Percentiles rank a stretch among this genome's conserved stretches.
phyloP scores from a whole-genome alignment of 2,797 vertebrate genomes.

The Kryptolebias ocellatus region DNA sequence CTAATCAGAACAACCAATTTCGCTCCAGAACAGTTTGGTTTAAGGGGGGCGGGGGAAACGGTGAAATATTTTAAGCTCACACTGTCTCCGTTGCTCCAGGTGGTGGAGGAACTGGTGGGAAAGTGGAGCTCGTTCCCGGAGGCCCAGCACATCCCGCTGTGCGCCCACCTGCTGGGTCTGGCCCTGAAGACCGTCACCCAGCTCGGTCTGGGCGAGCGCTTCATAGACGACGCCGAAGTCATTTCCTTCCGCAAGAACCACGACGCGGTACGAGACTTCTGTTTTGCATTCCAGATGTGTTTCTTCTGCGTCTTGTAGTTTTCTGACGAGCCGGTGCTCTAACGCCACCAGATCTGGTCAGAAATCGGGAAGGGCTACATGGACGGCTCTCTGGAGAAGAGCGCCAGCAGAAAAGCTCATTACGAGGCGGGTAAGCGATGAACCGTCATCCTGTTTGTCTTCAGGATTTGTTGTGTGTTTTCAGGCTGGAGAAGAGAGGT shows the following conservation, averaged over 20 bases:
- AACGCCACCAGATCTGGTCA: constrained; percentile 89
- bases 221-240: constrained; percentile 87
- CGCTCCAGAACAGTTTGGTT: not conserved
- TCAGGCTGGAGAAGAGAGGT: not conserved
- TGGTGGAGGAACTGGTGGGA: constrained; percentile 90
- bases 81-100: constrained; percentile 65
- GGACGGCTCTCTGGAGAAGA: constrained; percentile 95
- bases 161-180: constrained; percentile 92
- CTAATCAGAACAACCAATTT: not conserved
- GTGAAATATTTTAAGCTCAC: not conserved
- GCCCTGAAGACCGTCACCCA: constrained; percentile 94
- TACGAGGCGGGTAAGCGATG: constrained; percentile 87
- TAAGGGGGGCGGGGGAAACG: too few species aligned
- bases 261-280: constrained; percentile 84
- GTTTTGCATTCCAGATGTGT: not conserved
- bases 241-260: constrained; percentile 93
- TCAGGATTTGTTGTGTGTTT: not conserved
- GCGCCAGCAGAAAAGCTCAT: constrained; percentile 86
- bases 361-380: constrained; percentile 95
- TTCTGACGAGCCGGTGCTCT: not conserved
- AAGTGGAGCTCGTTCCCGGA: constrained; percentile 92
- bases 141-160: constrained; percentile 91
- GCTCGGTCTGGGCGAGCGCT: constrained; percentile 89
- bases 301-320: too few species aligned
- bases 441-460: not conserved